Evolutionary conservation across 2,888 invertebrate species (phyloP).

Genomic region (Tetragonula carbonaria): DNA sequence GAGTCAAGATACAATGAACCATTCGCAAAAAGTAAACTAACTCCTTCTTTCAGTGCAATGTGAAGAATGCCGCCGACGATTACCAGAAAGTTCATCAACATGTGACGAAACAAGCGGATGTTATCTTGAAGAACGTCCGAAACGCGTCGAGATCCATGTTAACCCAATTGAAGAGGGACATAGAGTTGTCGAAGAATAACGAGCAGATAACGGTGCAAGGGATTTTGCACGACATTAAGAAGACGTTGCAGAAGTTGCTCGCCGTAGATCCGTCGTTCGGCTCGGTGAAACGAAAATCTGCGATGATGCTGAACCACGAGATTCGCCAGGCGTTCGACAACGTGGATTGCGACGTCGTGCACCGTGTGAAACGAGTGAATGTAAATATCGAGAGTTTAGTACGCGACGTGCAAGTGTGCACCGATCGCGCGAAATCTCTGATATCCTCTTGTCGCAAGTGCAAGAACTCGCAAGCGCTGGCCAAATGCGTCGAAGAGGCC

Average conservation of each 20-base stretch:
- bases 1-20: not conserved
- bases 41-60: constrained; percentile 59
- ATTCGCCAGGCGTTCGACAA: constrained; percentile 47
- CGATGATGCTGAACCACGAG: constrained; percentile 58
- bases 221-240: constrained; percentile 5
- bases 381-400: constrained; percentile 43
- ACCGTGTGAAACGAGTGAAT: constrained; percentile 40
- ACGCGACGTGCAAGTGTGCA: constrained; percentile 29
- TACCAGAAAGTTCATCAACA: constrained; percentile 50
- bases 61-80: constrained; percentile 47
- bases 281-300: constrained; percentile 57
- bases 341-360: constrained; percentile 34
- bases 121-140: constrained; percentile 46
- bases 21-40: too few relatives aligned
- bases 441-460: constrained; percentile 55
- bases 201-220: constrained; percentile 2
- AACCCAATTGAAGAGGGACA: constrained; percentile 24
- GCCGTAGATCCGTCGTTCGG: constrained; percentile 60
- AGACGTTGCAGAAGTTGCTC: constrained; percentile 54
- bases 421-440: constrained; percentile 46
- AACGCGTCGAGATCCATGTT: constrained; percentile 32
- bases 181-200: constrained; percentile 8
- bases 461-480: constrained; percentile 45
- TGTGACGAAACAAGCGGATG: constrained; percentile 28
- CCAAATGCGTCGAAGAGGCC: constrained; percentile 58